Evolutionary conservation across 1,140 invertebrate species (phyloP), one percentile per base, ranked within the genome.

Genomic region (Monomorium pharaonis): DNA sequence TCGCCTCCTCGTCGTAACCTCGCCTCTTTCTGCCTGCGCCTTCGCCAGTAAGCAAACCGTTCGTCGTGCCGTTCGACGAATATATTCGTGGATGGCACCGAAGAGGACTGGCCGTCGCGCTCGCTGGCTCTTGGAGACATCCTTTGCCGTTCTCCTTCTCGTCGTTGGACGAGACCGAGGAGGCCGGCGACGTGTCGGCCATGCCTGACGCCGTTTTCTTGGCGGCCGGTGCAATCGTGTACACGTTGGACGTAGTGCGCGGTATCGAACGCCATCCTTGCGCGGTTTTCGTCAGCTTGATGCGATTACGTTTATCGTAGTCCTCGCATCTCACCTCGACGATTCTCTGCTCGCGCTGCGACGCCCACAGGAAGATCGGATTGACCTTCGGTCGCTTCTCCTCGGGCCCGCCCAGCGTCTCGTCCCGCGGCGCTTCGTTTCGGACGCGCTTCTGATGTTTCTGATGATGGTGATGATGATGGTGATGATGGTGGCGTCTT

Each of bases 321-420:
- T 98, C 97, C 94, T 98, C 97, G 95, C 97, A 98, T 92, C 97
- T 96, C 86, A 98, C 97, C 94, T 98, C 97, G 91, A 98, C 96
- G 91, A 98, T 97, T 92, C 96, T 96, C 77, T 97, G 97, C 92
- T 97, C 97, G 86, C 96, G 96, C 93, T 97, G 97, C 89, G 97
- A 96, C 56, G 97, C 97, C 97, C 97, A 98, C 76, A 98, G 95
- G 93, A 98, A 98, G 78, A 98, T 97, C 69, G 97, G 97, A 92
- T 97, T 97, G 9, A 97, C 96, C 88, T 96, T 96, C 60, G 97
- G 96, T 30, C 95, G 92, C 37, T 94, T 94, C 54, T 94, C 93
- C 14, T 94, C 92, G 33, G 77, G 58, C 21, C 92, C 90, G 4
- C 51, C 24, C 27, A 47, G 27, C 10, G 42, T 44, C 0, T 56